Conservation (phyloP, 2,797 vertebrate genomes). For the Heteromormyrus szaboi region DNA sequence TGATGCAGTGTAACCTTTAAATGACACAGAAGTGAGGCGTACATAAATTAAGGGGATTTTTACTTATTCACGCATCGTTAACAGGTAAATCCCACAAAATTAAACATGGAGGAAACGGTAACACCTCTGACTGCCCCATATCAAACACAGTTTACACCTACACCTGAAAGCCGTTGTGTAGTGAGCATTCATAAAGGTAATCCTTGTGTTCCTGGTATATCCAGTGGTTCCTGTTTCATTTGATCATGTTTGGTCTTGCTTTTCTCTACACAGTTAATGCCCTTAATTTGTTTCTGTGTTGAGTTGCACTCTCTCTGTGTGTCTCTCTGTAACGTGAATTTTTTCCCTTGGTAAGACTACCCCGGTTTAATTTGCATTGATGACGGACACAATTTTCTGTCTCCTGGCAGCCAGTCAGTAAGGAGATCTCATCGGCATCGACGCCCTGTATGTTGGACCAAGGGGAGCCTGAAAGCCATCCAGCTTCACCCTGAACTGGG, state of each 20-base stretch:
- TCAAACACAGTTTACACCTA: background rate
- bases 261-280: constrained; percentile 12
- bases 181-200: background rate
- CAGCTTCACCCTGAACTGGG: background rate
- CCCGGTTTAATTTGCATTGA: constrained; percentile 6
- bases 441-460: constrained; percentile 40
- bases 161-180: background rate
- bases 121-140: background rate
- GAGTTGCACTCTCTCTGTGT: background rate
- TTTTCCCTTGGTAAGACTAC: background rate
- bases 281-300: constrained; percentile 21
- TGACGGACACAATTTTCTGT: constrained; percentile 11
- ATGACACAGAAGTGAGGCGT: background rate
- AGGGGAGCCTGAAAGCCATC: background rate
- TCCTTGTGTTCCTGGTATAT: background rate
- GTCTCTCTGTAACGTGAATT: background rate
- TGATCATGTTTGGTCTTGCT: constrained; percentile 15
- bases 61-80: background rate
- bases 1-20: background rate
- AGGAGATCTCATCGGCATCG: constrained; percentile 22
- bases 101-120: background rate
- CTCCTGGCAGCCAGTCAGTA: constrained; percentile 10
- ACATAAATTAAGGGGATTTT: background rate
- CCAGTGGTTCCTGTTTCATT: constrained; percentile 11
- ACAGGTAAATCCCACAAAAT: background rate